Evolutionary conservation across 2,888 invertebrate species (phyloP).

Genomic region (Nephrocerus scutellatus): DNA sequence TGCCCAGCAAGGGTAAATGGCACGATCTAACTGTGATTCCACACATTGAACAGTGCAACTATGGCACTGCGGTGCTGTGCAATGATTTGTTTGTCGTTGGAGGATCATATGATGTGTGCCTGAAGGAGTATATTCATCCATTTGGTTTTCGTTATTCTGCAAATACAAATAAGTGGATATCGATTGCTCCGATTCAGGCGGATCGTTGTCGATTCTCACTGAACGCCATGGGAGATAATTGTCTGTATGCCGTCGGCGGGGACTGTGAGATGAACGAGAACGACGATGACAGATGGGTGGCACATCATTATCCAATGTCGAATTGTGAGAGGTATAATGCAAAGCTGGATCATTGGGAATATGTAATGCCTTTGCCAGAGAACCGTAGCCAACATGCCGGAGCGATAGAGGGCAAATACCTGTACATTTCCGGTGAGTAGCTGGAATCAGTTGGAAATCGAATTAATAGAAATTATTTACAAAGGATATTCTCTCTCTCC

Average conservation of each 20-base stretch:
- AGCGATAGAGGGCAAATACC: slow-evolving; percentile 41
- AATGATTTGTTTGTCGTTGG: slow-evolving; percentile 65
- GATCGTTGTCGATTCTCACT: slow-evolving; percentile 62
- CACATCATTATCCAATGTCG: slow-evolving; percentile 36
- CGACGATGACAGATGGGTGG: slow-evolving; percentile 42
- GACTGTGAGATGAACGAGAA: slow-evolving; percentile 54
- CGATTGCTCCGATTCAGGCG: slow-evolving; percentile 59
- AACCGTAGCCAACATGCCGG: slow-evolving; percentile 57
- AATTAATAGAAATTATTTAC: too few relatives aligned
- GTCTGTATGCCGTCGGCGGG: slow-evolving; percentile 59
- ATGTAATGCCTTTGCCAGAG: slow-evolving; percentile 52
- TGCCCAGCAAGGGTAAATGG: slow-evolving; percentile 56
- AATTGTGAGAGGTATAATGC: slow-evolving; percentile 58
- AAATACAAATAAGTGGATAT: slow-evolving; percentile 57
- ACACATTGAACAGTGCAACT: slow-evolving; percentile 67
- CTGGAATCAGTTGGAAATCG: too few relatives aligned
- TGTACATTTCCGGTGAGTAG: slow-evolving; percentile 42
- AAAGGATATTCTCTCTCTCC: slow-evolving; percentile 25
- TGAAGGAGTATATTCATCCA: slow-evolving; percentile 62
- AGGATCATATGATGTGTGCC: slow-evolving; percentile 62
- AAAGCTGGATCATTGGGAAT: slow-evolving; percentile 53
- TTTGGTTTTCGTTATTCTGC: slow-evolving; percentile 64
- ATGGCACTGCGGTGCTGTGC: slow-evolving; percentile 60
- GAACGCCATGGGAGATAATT: slow-evolving; percentile 50
- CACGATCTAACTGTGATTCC: slow-evolving; percentile 61